Evolutionary conservation across 2,888 invertebrate genomes (phyloP).

Genomic region (Thera obeliscata): DNA sequence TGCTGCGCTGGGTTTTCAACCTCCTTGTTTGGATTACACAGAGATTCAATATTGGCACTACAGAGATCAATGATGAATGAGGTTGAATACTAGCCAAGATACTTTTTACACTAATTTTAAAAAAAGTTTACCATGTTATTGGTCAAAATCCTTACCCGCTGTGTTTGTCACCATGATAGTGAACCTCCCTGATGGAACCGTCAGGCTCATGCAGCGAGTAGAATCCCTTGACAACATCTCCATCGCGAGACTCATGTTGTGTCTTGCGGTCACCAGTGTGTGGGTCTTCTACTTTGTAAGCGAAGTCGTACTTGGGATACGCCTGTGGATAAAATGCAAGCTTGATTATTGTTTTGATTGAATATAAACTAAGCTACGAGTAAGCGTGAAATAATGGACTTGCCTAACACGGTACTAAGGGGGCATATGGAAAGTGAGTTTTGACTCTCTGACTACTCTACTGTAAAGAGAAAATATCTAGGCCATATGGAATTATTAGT

Average conservation of each 20-base stretch:
- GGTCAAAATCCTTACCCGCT: slow-evolving; percentile 48
- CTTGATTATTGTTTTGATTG: neutral
- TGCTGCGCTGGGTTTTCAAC: no score
- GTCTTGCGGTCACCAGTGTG: slow-evolving; percentile 83
- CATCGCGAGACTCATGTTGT: slow-evolving; percentile 77
- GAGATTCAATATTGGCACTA: no score
- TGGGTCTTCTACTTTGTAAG: slow-evolving; percentile 77
- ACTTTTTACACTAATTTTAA: neutral
- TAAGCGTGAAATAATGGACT: neutral
- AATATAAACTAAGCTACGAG: neutral
- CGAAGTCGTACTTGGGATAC: slow-evolving; percentile 60
- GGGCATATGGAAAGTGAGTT: no score
- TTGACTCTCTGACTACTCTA: no score
- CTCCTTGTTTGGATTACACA: no score
- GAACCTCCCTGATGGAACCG: slow-evolving; percentile 68
- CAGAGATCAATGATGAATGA: no score
- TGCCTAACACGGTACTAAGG: no score
- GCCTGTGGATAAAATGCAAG: slow-evolving; percentile 43
- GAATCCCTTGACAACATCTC: slow-evolving; percentile 83
- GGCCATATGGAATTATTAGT: no score
- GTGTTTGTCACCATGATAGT: slow-evolving; percentile 60
- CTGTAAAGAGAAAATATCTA: no score
- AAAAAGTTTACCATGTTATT: neutral
- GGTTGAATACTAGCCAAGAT: no score
- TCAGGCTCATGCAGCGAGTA: slow-evolving; percentile 82